Conservation (phyloP, 1,140 invertebrate genomes). For the Prorops nasuta region DNA sequence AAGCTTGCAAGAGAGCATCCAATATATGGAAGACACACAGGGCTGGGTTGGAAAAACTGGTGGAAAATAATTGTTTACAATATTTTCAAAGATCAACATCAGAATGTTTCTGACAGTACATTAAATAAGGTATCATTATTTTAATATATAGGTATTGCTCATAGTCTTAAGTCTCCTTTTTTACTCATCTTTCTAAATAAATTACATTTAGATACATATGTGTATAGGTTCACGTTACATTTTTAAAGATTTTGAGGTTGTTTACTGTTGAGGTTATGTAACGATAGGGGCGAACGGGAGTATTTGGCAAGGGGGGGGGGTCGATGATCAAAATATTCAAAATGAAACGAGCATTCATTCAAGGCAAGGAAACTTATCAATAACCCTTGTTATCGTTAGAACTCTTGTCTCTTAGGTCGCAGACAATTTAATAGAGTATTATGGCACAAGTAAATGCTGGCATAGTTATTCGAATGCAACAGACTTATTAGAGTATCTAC, state of each 20-base stretch:
- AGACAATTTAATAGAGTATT: constrained; percentile 51
- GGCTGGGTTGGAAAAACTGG: constrained; percentile 77
- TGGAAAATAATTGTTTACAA: constrained; percentile 70
- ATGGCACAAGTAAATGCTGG: constrained; percentile 72
- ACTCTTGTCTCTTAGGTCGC: constrained; percentile 40
- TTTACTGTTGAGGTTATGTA: no score
- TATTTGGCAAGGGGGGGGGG: no score
- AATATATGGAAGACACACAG: constrained; percentile 72
- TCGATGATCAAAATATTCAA: no score
- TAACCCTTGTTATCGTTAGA: constrained; percentile 23
- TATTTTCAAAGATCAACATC: constrained; percentile 61
- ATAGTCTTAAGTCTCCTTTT: no score
- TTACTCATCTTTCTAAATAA: no score
- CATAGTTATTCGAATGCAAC: constrained; percentile 63
- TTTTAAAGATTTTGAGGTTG: neutral
- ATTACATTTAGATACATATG: no score
- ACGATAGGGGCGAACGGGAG: no score
- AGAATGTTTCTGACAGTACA: constrained; percentile 21
- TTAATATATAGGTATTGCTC: neutral
- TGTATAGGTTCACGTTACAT: no score
- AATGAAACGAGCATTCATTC: no score
- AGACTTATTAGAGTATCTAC: constrained; percentile 64
- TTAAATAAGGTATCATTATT: constrained; percentile 38
- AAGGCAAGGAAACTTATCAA: no score
- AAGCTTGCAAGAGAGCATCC: constrained; percentile 68